These are phyloP conservation scores for Anaspis maculata DNA, from an alignment of 2,888 invertebrate genomes.

Conservation along the genomic window DNA sequence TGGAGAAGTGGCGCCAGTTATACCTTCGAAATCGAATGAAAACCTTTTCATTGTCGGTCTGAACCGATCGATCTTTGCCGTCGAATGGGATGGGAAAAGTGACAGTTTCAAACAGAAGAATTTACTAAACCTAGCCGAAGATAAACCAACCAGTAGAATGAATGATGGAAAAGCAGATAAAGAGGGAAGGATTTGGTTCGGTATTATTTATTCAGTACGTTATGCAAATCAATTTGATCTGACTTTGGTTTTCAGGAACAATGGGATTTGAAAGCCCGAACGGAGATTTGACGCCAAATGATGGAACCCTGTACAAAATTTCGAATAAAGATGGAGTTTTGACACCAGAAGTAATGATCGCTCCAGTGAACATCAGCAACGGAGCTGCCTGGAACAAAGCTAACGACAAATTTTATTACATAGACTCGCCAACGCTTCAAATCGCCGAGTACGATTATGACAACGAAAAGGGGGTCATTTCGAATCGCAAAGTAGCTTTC, in stretches of 20 bases:
- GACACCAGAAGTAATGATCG: slow-evolving; percentile 37
- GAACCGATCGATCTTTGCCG: slow-evolving; percentile 37
- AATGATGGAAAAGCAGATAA: slow-evolving; percentile 54
- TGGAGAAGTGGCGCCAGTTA: slow-evolving; percentile 23
- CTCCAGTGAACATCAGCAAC: slow-evolving; percentile 61
- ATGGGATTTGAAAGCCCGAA: slow-evolving; percentile 51
- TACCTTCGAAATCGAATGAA: slow-evolving; percentile 23
- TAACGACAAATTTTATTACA: slow-evolving; percentile 66
- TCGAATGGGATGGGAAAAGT: slow-evolving; percentile 45
- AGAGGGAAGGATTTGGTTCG: slow-evolving; percentile 34
- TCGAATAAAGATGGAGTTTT: slow-evolving; percentile 50
- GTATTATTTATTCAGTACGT: too few species aligned
- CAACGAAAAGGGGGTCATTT: slow-evolving; percentile 45
- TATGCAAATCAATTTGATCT: too few species aligned
- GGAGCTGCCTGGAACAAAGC: slow-evolving; percentile 69
- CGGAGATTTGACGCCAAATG: slow-evolving; percentile 36
- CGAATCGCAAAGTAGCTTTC: slow-evolving; percentile 26
- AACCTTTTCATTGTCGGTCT: slow-evolving; percentile 26
- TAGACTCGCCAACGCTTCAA: slow-evolving; percentile 60
- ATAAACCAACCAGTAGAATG: slow-evolving; percentile 42
- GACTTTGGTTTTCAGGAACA: slow-evolving; percentile 43
- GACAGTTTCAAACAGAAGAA: background rate
- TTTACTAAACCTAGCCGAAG: slow-evolving; percentile 36
- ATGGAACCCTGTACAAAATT: slow-evolving; percentile 44
- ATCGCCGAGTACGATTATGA: slow-evolving; percentile 66